These are phyloP conservation scores for Rhinolophus sinicus DNA, from an alignment of 2,113 vertebrate genomes.

Conservation along the genomic window DNA sequence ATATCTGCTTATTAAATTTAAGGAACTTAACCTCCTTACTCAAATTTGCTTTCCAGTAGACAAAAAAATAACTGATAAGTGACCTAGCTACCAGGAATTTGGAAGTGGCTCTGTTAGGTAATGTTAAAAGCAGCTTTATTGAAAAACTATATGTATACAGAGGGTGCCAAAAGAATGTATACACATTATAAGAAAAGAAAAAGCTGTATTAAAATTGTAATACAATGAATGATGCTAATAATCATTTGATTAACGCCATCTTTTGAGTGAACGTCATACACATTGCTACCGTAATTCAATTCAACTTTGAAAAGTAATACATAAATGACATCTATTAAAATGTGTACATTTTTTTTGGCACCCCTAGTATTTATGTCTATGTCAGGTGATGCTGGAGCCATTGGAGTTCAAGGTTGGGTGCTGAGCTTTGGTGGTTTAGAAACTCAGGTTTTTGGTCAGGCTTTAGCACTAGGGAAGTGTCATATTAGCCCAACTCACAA, in stretches of 20 bases:
- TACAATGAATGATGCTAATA: no score
- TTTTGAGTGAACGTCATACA: no score
- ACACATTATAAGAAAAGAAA: no score
- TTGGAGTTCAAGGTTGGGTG: background rate
- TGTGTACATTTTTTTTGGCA: no score
- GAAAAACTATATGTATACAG: background rate
- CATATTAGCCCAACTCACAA: background rate
- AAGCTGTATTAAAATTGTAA: no score
- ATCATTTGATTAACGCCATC: no score
- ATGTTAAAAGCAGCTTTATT: background rate
- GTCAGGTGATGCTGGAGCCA: background rate
- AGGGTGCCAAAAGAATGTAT: no score
- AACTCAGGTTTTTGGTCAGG: background rate
- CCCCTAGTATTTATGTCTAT: background rate
- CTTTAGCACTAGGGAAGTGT: background rate
- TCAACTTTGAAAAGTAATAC: no score
- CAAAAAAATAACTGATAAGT: background rate
- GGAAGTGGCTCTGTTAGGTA: background rate
- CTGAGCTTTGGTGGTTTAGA: constrained; percentile 10
- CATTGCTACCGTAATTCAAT: no score
- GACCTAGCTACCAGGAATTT: background rate
- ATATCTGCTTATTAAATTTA: background rate
- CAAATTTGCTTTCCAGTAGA: background rate
- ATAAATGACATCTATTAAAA: no score
- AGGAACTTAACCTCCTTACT: background rate